Conservation (phyloP, 2,797 vertebrate species). For the Acrossocheilus fasciatus region DNA sequence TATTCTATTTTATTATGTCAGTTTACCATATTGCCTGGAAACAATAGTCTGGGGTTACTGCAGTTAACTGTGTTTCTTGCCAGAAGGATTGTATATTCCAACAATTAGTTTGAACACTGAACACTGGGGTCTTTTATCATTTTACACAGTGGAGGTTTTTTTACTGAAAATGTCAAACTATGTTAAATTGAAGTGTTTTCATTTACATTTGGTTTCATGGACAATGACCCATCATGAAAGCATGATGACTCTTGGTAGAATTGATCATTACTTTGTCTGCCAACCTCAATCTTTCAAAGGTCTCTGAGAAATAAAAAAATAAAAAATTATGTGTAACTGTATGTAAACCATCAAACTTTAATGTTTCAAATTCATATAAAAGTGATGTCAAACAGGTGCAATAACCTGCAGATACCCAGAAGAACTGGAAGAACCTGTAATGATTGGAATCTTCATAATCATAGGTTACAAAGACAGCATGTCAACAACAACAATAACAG, state of each 20-base stretch:
- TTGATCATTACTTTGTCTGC: neutral
- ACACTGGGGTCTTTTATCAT: neutral
- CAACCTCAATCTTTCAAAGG: neutral
- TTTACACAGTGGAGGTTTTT: neutral
- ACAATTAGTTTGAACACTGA: neutral
- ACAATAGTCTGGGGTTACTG: neutral
- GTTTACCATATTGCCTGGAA: neutral
- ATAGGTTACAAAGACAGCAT: neutral
- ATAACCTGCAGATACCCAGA: neutral
- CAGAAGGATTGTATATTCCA: neutral
- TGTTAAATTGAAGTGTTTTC: neutral
- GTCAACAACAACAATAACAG: neutral
- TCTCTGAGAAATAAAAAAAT: neutral
- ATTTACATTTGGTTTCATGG: neutral
- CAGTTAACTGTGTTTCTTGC: neutral
- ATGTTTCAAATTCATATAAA: neutral
- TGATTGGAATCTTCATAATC: neutral
- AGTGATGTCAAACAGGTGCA: too few relatives aligned
- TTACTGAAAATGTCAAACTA: neutral
- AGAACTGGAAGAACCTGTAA: neutral
- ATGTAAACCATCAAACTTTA: neutral
- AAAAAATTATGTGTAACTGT: neutral
- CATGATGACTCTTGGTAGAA: neutral
- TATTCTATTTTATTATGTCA: neutral
- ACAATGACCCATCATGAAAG: neutral